phyloP scores from a whole-genome alignment of 1,140 invertebrate genomes.

The Listronotus oregonensis region DNA sequence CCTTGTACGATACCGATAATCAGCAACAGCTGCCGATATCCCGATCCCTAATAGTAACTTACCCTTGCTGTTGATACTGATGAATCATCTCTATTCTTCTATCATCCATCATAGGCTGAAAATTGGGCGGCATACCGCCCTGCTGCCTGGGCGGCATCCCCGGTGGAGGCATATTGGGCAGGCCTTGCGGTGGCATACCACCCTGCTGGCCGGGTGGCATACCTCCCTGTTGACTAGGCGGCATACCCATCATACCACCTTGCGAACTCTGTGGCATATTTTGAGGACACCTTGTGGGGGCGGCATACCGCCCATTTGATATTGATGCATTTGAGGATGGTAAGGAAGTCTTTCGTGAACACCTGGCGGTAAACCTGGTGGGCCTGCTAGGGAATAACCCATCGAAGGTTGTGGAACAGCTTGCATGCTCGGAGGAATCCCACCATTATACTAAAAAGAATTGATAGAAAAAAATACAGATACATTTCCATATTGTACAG shows the following conservation, averaged over 20 bases:
- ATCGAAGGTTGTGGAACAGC: slow-evolving; percentile 7
- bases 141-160: neutral
- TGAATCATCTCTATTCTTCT: slow-evolving; percentile 2
- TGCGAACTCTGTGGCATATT: slow-evolving; percentile 8
- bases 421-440: neutral
- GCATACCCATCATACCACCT: slow-evolving; percentile 6
- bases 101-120: slow-evolving; percentile 21
- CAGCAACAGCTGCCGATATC: too few species aligned
- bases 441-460: slow-evolving; percentile 14
- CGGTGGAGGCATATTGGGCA: neutral
- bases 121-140: slow-evolving; percentile 6
- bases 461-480: neutral
- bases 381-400: slow-evolving; percentile 10
- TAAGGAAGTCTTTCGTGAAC: slow-evolving; percentile 22
- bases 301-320: neutral
- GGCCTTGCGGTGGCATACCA: neutral
- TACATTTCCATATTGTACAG: too few species aligned
- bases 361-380: slow-evolving; percentile 13
- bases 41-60: too few species aligned
- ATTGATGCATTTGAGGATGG: neutral
- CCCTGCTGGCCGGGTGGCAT: too few species aligned
- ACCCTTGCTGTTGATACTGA: slow-evolving; percentile 9
- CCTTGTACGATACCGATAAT: too few species aligned
- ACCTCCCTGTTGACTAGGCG: neutral
- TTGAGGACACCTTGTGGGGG: slow-evolving; percentile 8